These are phyloP conservation scores for Carcina quercana DNA, from an alignment of 2,888 invertebrate genomes.

Conservation along the genomic window DNA sequence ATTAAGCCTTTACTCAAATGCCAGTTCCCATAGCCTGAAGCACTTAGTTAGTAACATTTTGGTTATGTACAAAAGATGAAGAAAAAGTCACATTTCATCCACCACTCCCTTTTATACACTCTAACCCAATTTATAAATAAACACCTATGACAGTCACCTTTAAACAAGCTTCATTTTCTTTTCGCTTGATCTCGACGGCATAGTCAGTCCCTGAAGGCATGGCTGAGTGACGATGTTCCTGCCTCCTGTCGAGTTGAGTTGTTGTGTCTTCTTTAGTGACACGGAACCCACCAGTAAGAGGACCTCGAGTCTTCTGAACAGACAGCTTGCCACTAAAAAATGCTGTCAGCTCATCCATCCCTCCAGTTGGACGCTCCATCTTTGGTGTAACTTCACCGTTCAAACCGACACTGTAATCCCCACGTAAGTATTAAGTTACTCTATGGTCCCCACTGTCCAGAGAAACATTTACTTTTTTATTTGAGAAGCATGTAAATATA, in stretches of 20 bases:
- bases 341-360: slow-evolving; percentile 55
- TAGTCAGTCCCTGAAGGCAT: slow-evolving; percentile 46
- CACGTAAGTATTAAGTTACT: too few species aligned
- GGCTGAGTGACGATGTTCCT: slow-evolving; percentile 46
- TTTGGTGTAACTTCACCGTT: too few species aligned
- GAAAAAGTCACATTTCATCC: not conserved
- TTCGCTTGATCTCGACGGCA: slow-evolving; percentile 40
- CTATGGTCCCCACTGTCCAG: too few species aligned
- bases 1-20: too few species aligned
- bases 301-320: slow-evolving; percentile 39
- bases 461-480: too few species aligned
- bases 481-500: too few species aligned
- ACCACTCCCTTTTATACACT: not conserved
- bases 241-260: slow-evolving; percentile 36
- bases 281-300: slow-evolving; percentile 47
- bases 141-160: slow-evolving; percentile 40
- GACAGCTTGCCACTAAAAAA: slow-evolving; percentile 51
- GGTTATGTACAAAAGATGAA: not conserved
- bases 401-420: too few species aligned
- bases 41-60: not conserved
- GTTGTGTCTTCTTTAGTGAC: slow-evolving; percentile 41
- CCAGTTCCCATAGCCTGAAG: too few species aligned
- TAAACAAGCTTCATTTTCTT: slow-evolving; percentile 44
- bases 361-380: too few species aligned
- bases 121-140: not conserved